phyloP scores from a whole-genome alignment of 2,797 vertebrate genomes.

The Peromyscus aztecus region DNA sequence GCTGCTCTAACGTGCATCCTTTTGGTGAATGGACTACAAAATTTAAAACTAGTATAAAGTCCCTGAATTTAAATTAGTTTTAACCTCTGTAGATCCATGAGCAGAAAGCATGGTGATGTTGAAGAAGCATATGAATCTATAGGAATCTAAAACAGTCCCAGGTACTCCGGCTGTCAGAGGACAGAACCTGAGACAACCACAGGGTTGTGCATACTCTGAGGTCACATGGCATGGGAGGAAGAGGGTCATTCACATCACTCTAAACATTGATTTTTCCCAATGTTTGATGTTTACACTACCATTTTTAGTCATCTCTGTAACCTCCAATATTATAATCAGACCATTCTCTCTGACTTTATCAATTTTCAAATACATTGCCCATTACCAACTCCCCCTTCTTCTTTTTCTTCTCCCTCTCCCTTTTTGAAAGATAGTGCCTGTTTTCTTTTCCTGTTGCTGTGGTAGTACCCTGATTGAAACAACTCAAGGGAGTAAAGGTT shows the following conservation, averaged over 20 bases:
- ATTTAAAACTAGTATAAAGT: neutral
- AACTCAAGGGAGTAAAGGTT: neutral
- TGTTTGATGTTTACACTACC: neutral
- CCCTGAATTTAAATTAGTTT: neutral
- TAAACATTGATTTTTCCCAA: neutral
- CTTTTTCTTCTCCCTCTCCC: too few species aligned
- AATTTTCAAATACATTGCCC: neutral
- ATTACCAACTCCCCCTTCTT: neutral
- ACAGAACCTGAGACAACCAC: neutral
- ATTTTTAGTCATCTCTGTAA: neutral
- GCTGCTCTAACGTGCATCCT: neutral
- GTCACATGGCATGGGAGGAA: neutral
- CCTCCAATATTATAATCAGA: neutral
- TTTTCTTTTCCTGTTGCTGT: neutral
- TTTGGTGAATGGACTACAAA: slow-evolving; percentile 3
- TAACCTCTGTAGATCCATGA: neutral
- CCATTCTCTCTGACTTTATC: neutral
- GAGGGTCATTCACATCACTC: neutral
- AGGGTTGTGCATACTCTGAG: neutral
- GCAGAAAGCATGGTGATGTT: neutral
- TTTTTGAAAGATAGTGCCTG: neutral
- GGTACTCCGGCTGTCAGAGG: neutral
- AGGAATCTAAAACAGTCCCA: neutral
- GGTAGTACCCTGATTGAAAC: neutral
- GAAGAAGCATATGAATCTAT: neutral